These are phyloP conservation scores for Dromococcyx pavoninus DNA, from an alignment of 2,797 vertebrate genomes.

Conservation along the genomic window DNA sequence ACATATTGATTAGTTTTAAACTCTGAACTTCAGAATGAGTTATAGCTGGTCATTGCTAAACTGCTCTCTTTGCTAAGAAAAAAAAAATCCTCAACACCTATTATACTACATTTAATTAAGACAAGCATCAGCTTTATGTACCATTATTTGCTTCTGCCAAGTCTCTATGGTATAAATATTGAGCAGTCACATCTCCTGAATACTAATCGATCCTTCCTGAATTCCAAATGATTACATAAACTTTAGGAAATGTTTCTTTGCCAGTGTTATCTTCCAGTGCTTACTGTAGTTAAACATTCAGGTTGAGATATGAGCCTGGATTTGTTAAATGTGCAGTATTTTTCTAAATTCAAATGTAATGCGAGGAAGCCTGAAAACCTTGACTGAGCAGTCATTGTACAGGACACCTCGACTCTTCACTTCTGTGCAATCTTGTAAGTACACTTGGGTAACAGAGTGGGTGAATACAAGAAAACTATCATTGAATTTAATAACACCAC, in stretches of 20 bases:
- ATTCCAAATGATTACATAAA: slow-evolving; percentile 84
- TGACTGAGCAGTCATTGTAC: background rate
- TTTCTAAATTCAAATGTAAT: slow-evolving; percentile 80
- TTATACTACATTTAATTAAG: slow-evolving; percentile 89
- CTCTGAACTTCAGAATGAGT: slow-evolving; percentile 82
- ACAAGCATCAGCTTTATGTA: slow-evolving; percentile 80
- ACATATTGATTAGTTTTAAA: slow-evolving; percentile 84
- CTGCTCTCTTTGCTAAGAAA: slow-evolving; percentile 74
- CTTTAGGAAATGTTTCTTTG: slow-evolving; percentile 85
- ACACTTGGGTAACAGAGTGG: background rate
- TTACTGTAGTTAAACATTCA: slow-evolving; percentile 60
- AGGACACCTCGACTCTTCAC: background rate
- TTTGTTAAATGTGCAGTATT: slow-evolving; percentile 60
- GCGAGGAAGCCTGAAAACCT: slow-evolving; percentile 67
- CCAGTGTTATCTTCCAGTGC: slow-evolving; percentile 52
- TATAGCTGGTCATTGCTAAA: slow-evolving; percentile 79
- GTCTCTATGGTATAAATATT: slow-evolving; percentile 85
- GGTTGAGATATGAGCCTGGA: slow-evolving; percentile 72
- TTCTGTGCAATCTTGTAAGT: background rate
- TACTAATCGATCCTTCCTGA: slow-evolving; percentile 85
- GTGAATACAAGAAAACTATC: background rate
- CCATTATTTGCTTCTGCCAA: slow-evolving; percentile 80
- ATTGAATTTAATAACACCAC: background rate
- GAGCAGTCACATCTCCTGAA: slow-evolving; percentile 76
- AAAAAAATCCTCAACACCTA: slow-evolving; percentile 69